phyloP scores from a whole-genome alignment of 2,888 invertebrate genomes.

The Hanleya hanleyi region DNA sequence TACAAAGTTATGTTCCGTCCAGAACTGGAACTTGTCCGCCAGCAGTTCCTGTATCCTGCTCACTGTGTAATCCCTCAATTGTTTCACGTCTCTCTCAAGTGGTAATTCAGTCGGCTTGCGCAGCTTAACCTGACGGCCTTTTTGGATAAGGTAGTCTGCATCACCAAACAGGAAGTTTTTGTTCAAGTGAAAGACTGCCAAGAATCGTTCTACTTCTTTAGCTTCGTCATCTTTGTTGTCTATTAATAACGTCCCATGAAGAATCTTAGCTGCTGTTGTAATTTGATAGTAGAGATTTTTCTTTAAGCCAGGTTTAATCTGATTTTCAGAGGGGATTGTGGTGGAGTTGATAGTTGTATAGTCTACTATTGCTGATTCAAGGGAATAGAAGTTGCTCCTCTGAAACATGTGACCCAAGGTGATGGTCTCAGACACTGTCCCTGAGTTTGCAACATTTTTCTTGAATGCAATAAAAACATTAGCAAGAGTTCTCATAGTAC shows the following conservation, averaged over 20 bases:
- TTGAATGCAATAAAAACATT: background rate
- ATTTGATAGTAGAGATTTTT: background rate
- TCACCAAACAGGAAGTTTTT: background rate
- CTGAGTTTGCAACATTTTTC: background rate
- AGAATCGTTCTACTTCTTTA: background rate
- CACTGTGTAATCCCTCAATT: background rate
- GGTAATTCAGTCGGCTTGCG: background rate
- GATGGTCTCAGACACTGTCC: background rate
- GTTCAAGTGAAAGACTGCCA: background rate
- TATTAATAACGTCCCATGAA: background rate
- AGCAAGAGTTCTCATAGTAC: background rate
- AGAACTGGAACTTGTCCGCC: background rate
- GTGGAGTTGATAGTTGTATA: background rate
- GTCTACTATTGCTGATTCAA: background rate
- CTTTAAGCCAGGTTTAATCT: background rate
- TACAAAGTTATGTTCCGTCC: background rate
- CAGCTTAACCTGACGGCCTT: background rate
- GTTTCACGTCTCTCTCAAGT: background rate
- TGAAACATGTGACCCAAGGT: background rate
- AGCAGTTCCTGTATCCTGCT: background rate
- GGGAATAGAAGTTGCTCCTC: background rate
- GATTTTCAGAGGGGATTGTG: background rate
- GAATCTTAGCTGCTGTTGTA: background rate
- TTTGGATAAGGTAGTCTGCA: background rate
- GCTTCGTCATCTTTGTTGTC: background rate